Evolutionary conservation across 2,113 vertebrate genomes (phyloP).

Genomic region (Xiphorhynchus elegans): DNA sequence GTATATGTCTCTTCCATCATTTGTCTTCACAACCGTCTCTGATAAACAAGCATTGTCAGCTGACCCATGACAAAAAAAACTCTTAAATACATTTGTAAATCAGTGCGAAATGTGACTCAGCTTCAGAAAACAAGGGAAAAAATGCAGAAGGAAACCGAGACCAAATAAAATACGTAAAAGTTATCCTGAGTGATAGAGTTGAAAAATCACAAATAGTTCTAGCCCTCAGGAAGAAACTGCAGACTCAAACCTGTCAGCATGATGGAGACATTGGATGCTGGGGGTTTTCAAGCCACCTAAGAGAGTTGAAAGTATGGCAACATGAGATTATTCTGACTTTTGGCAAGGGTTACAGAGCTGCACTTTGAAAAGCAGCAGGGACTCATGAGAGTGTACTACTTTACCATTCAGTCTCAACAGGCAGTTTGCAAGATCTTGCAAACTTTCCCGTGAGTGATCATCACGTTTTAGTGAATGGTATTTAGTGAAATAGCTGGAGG

Average conservation of each 20-base stretch:
- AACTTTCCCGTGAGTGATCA: conserved; percentile 23
- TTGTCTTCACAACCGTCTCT: neutral
- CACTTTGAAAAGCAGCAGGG: conserved; percentile 45
- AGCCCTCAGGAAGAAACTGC: neutral
- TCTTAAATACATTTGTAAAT: neutral
- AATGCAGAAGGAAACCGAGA: neutral
- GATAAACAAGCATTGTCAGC: neutral
- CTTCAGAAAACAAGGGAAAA: neutral
- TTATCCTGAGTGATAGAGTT: neutral
- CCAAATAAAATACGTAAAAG: neutral
- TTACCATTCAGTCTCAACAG: conserved; percentile 18
- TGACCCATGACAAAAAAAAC: fast-evolving
- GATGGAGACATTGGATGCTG: neutral
- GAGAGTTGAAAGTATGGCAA: neutral
- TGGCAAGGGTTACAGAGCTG: conserved; percentile 16
- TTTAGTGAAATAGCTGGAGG: conserved; percentile 38
- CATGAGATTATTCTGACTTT: conserved; percentile 38
- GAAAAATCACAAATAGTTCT: neutral
- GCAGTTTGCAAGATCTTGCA: conserved; percentile 24
- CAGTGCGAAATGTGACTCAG: neutral
- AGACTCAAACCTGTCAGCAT: neutral
- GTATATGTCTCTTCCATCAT: neutral
- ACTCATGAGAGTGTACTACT: neutral
- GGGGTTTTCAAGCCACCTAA: neutral
- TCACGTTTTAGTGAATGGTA: conserved; percentile 28